Conservation (phyloP, 2,113 vertebrate genomes). For the Upupa epops region DNA sequence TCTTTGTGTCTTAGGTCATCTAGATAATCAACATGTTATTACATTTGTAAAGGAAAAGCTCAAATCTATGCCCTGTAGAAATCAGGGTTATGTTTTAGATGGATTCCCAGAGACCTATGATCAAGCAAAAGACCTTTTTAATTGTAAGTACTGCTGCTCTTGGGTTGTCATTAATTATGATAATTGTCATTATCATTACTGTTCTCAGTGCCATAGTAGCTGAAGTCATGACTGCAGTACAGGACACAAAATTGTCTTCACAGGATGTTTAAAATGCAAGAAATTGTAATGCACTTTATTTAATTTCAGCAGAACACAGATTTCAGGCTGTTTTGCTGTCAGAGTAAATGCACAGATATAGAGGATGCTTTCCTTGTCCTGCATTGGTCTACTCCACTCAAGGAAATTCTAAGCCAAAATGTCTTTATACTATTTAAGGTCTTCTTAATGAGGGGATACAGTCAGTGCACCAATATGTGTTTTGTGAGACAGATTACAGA, state of each 20-base stretch:
- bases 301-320: not conserved
- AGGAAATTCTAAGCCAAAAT: not conserved
- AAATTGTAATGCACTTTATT: not conserved
- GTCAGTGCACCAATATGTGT: not conserved
- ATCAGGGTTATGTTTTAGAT: constrained; percentile 93
- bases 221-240: not conserved
- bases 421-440: not conserved
- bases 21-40: constrained; percentile 80
- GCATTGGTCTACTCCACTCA: not conserved
- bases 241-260: not conserved
- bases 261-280: not conserved
- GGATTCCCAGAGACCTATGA: constrained; percentile 86
- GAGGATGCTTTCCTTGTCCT: not conserved
- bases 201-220: not conserved
- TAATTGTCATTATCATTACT: not conserved
- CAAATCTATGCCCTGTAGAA: constrained; percentile 86
- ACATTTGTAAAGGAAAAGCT: constrained; percentile 85
- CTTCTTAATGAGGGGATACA: not conserved
- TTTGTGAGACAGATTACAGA: not conserved
- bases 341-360: not conserved
- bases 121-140: constrained; percentile 86
- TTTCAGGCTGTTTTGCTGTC: not conserved
- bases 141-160: constrained; percentile 71
- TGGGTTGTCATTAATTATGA: not conserved
- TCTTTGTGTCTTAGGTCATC: constrained; percentile 69